These are phyloP conservation scores for Nyctibius bracteatus DNA, from an alignment of 2,113 vertebrate genomes.

Conservation along the genomic window DNA sequence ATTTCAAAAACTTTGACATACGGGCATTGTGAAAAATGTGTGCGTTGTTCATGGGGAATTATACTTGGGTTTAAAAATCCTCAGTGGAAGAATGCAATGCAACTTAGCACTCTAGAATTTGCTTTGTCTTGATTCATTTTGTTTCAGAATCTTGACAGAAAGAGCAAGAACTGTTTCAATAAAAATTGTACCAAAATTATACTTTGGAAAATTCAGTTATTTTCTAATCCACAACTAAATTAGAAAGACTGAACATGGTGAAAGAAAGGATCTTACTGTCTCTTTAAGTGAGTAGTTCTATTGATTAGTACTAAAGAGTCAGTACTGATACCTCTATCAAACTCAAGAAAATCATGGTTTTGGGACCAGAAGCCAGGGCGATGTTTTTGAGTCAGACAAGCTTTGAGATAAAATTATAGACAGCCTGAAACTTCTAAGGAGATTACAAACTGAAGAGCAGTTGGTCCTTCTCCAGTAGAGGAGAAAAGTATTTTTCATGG, in stretches of 20 bases:
- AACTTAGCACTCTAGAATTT: neutral
- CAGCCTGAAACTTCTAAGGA: neutral
- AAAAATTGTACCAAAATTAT: neutral
- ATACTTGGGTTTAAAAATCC: neutral
- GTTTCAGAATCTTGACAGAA: neutral
- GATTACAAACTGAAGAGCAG: neutral
- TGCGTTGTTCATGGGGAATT: neutral
- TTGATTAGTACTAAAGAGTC: neutral
- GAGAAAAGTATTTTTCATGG: neutral
- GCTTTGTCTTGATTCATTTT: neutral
- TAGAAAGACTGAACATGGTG: neutral
- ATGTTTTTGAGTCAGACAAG: neutral
- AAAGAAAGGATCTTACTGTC: neutral
- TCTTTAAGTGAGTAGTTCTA: neutral
- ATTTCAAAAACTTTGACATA: neutral
- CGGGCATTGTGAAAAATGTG: neutral
- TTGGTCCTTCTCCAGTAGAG: neutral
- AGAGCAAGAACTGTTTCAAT: neutral
- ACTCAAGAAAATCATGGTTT: neutral
- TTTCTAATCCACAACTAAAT: neutral
- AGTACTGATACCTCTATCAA: neutral
- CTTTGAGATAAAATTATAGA: neutral
- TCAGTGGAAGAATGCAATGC: neutral
- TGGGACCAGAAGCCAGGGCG: neutral
- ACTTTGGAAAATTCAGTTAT: neutral